A percentile compares a stretch with the other conserved stretches of the same genome.
Conservation (phyloP, 2,113 vertebrate genomes). For the Castor canadensis region DNA sequence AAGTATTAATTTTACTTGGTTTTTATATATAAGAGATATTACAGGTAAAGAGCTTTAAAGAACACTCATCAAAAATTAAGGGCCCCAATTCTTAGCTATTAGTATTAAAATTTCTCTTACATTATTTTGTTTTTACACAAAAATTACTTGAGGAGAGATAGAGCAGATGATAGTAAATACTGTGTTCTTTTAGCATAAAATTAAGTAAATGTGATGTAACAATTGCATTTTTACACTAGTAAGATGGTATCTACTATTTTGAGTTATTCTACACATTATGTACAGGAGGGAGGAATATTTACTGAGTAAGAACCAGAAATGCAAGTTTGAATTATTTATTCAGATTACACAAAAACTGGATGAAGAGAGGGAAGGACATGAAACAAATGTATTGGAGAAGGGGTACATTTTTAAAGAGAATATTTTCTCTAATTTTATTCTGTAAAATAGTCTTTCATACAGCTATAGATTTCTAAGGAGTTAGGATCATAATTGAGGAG, state of each 20-base stretch:
- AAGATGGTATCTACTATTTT: background rate
- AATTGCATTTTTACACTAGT: background rate
- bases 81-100: background rate
- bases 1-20: background rate
- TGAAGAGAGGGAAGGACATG: background rate
- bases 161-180: background rate
- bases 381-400: background rate
- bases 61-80: background rate
- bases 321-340: constrained; percentile 34
- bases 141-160: background rate
- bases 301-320: background rate
- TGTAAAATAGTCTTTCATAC: background rate
- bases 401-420: background rate
- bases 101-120: background rate
- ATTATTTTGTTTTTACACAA: background rate
- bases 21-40: background rate
- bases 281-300: background rate
- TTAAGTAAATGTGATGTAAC: background rate
- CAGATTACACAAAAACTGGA: background rate
- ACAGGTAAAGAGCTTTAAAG: background rate
- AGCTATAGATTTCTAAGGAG: background rate
- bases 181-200: background rate
- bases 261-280: background rate
- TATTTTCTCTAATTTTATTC: background rate
- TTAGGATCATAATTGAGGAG: background rate